Evolutionary conservation across 2,888 invertebrate genomes (phyloP), one percentile per base, ranked within the genome.

Genomic region (Subacronicta megacephala): DNA sequence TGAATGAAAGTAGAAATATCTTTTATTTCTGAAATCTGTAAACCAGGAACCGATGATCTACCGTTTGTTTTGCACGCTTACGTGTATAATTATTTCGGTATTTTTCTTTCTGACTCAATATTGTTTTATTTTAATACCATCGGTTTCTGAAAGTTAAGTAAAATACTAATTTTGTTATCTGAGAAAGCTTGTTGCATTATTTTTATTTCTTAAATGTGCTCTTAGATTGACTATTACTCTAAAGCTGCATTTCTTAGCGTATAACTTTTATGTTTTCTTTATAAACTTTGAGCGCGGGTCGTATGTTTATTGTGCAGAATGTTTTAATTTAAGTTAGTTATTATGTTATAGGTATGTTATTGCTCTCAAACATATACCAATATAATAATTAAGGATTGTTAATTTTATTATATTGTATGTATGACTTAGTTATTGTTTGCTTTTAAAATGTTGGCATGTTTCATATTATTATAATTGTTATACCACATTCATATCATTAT

Each of bases 391-490:
- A 69, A 53, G 57, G 31, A 47, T 52, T 51, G 46, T 46, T 33
- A 58, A 59, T 16, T n/a, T n/a, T 58, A 60, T 59, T 66, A 59
- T 38, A 40, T 71, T 35, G 31, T 60, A 51, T 67, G 42, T 74
- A 62, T 38, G 52, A 51, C 29, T 44, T 70, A 63, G 46, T 40
- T 63, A 40, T 29, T 54, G 62, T 58, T 43, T 47, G 62, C 64
- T 68, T 75, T 41, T 45, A 15, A 62, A 68, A 43, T 64, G 54
- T 54, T 47, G 29, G 75, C 72, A 73, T 72, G 64, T 47, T 60
- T 50, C 33, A 42, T 54, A 43, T 45, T 46, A n/a, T n/a, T 42
- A 33, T 41, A n/a, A 38, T 65, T 60, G 51, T 60, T 67, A 57
- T 65, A 54, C 60, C 20, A 36, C 38, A 38, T 54, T 46, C 46